Base-by-base conservation (phyloP, 2,797 vertebrate genomes). In the Danionella dracula region DNA sequence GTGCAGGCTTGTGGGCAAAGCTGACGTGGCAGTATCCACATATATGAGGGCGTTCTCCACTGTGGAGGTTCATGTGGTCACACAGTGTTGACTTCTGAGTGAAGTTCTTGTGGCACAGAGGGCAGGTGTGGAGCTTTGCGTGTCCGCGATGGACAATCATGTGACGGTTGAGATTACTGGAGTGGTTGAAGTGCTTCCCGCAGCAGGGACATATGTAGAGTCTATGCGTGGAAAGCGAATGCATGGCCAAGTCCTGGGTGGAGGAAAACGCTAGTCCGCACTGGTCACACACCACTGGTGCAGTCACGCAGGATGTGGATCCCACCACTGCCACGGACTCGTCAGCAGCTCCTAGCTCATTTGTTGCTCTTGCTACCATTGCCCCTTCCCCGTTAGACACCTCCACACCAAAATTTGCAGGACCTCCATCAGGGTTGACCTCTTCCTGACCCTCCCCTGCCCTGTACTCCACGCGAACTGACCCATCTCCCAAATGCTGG, bases 41-140 rank as follows among this genome's bases (percentile, higher is more conserved):
- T 41, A 89, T 88, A 66, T 98, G 94, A 0, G 95, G 95, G 40
- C 94, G 79, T 35, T 93, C 92, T 0, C 95, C 95, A 0, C 94
- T 96, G 85, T 98, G 95, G 42, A 98, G 92, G 86, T 97, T 98
- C 90, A 97, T 92, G 89, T 98, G 95, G 79, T 97, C 95, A 29
- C 93, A 94, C 31, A 98, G 90, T 0, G 95, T 96, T 50, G 94
- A 95, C 41, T 96, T 96, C 74, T 98, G 95, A 0, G 95, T 97
- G 86, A 98, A 98, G 37, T 92, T 93, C 86, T 96, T 96, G 38
- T 93, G 93, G 73, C 95, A 98, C 32, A 97, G 86, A 4, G 89
- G 92, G 78, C 95, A 98, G 48, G 90, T 90, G 85, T 97, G 94
- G 0, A 92, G 88, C 48, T 96, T 96, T 1, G 90, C 86, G 4